Base-by-base conservation (phyloP, 2,113 vertebrate genomes). In the Danionella cerebrum region DNA sequence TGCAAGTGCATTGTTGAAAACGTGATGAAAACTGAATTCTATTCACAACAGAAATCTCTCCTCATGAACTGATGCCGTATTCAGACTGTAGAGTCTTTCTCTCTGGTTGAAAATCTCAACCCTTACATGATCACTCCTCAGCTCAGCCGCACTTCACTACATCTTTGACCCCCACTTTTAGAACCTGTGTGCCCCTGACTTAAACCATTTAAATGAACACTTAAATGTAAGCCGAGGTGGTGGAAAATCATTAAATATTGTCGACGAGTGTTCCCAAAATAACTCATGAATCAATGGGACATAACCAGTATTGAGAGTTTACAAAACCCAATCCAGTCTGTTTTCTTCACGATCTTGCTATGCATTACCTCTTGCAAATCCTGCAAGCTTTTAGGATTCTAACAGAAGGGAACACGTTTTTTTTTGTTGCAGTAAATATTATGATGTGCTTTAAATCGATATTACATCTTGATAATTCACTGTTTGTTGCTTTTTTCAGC, bases 1-100 rank as follows among this genome's bases (percentile, higher is more conserved):
- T 67, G 52, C 70, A 79, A 82, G 77, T 83, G 72, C 82, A 79
- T 78, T 62, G 66, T 53, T 73, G 52, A 72, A 66, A 59, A 47
- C 71, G 22, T 67, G 45, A 22, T 67, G 3, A 74, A 65, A 73
- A 66, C 18, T 48, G 63, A 67, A 72, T 77, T 74, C 65, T 69
- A 76, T 66, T 81, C 64, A 73, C 57, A 68, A 76, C 72, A 72
- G 76, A 80, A 57, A 67, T 58, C 64, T 36, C 47, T 47, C 54
- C 57, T 65, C 60, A 71, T 47, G 39, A 36, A 51, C 42, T 19
- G 51, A 19, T 70, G 53, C 50, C 39, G 18, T 19, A 29, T 58
- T 54, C 53, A 54, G 55, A 8, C 22, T 21, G 55, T 8, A 51
- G 45, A 16, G 42, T 42, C 41, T 62, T 36, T 35, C 53, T 68